These are phyloP conservation scores for Amniataba percoides DNA, from an alignment of 2,797 vertebrate species.

Conservation along the genomic window DNA sequence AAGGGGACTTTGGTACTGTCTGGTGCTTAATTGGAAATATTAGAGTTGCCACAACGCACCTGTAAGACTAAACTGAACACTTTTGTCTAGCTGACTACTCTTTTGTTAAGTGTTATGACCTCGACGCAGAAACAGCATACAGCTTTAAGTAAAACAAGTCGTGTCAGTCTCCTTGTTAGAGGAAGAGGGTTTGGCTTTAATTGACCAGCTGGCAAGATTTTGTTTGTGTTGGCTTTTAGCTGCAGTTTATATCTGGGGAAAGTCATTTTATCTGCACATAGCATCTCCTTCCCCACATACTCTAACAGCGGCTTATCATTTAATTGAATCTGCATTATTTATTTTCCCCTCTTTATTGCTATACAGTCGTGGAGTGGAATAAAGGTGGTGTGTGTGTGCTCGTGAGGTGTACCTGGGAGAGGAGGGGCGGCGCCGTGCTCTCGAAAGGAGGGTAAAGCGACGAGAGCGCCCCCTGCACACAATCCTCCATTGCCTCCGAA, in stretches of 20 bases:
- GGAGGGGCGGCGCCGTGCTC: constrained; percentile 92
- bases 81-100: neutral
- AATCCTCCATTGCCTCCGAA: constrained; percentile 95
- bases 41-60: constrained; percentile 5
- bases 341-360: constrained; percentile 13
- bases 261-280: constrained; percentile 20
- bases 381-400: neutral
- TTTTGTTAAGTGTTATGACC: neutral
- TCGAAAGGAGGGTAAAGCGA: constrained; percentile 95
- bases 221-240: constrained; percentile 51
- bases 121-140: constrained; percentile 9
- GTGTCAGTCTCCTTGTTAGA: constrained; percentile 14
- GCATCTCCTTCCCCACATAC: constrained; percentile 9
- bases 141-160: constrained; percentile 5
- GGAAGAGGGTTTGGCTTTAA: constrained; percentile 35
- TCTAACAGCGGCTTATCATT: constrained; percentile 38
- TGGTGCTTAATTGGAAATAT: neutral
- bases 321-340: constrained; percentile 50
- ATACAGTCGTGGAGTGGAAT: neutral
- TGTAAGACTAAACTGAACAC: neutral
- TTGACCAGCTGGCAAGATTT: constrained; percentile 29
- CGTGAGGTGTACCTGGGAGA: constrained; percentile 86
- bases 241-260: constrained; percentile 39
- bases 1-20: neutral
- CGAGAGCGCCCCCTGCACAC: constrained; percentile 93